Base-by-base conservation (phyloP, 2,797 vertebrate species). In the Ceyx erithaca region DNA sequence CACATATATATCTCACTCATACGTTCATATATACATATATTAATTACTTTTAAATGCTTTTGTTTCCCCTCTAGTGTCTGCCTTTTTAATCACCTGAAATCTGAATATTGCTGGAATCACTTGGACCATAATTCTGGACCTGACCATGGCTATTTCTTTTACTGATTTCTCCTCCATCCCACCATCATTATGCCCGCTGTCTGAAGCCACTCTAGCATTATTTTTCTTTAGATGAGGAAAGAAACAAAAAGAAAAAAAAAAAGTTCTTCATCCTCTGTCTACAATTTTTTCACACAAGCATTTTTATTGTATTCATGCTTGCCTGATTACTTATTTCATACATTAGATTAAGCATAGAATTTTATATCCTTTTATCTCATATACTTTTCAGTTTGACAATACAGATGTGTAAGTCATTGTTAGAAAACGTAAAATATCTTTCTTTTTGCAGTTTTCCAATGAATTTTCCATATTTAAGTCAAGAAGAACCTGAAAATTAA, bases 1-100 rank as follows among this genome's bases (percentile, higher is more conserved):
- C 4, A 23, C 9, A 4, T 20, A 3, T 30, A 5, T 33, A 1
- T 17, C 21, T 23, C 19, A 17, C 7, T 23, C 9, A 15, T 11
- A 14, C 19, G 16, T 16, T 62, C 14, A 30, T 6, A 40, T 12
- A 30, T 18, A 55, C 5, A 77, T 25, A 52, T 13, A 64, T 7
- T 1, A 20, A 35, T 66, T 80, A 20, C 12, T 76, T 57, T 69
- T 40, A 55, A 59, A 51, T 6, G 11, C 7, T 48, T 31, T 86
- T 40, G 6, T 21, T 33, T 3, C 6, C 12, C 6, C 4, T 6
- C 1, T 12, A 11, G 7, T 7, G 20, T 25, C 71, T 52, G 48
- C 26, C 18, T 66, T 77, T 43, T 43, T 28, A 62, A 40, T 61
- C 21, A 19, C 12, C 62, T 64, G 43, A 23, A 79, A 46, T 41